These are phyloP conservation scores for Botia kubotai DNA, from an alignment of 2,797 vertebrate genomes.

Conservation along the genomic window DNA sequence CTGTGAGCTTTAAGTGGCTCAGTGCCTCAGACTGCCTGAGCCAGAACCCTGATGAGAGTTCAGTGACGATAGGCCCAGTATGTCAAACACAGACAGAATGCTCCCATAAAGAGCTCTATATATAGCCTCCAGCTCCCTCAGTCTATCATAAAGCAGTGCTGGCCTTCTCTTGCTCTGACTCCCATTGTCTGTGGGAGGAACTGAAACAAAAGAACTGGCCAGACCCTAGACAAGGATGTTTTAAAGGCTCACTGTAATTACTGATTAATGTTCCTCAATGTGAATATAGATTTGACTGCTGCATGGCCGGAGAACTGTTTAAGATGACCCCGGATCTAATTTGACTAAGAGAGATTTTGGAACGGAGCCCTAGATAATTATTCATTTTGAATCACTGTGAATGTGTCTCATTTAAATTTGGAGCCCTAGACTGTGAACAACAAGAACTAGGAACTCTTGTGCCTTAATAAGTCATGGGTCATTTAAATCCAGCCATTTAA, in stretches of 20 bases:
- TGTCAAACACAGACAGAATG: conserved; percentile 54
- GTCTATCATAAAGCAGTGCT: conserved; percentile 57
- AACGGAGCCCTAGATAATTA: conserved; percentile 15
- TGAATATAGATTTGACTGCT: conserved; percentile 1
- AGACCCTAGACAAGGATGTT: background rate
- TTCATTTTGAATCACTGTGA: background rate
- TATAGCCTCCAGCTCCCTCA: conserved; percentile 59
- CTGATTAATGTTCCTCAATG: conserved; percentile 22
- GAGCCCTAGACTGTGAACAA: background rate
- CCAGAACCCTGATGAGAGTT: conserved; percentile 48
- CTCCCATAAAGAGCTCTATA: conserved; percentile 56
- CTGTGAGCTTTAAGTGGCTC: conserved; percentile 50
- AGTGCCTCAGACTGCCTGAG: conserved; percentile 35
- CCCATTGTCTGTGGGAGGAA: conserved; percentile 47
- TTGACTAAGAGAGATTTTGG: conserved; percentile 22
- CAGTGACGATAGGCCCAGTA: conserved; percentile 49
- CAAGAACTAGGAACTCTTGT: background rate
- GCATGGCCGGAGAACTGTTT: background rate
- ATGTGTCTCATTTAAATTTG: background rate
- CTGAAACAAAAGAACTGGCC: conserved; percentile 2
- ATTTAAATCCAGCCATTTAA: background rate
- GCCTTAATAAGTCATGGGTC: background rate
- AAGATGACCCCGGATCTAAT: conserved; percentile 24
- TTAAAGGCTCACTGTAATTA: conserved; percentile 11
- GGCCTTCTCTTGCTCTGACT: conserved; percentile 43